Base-by-base conservation (phyloP, 2,113 vertebrate species). In the Artemisiospiza belli region DNA sequence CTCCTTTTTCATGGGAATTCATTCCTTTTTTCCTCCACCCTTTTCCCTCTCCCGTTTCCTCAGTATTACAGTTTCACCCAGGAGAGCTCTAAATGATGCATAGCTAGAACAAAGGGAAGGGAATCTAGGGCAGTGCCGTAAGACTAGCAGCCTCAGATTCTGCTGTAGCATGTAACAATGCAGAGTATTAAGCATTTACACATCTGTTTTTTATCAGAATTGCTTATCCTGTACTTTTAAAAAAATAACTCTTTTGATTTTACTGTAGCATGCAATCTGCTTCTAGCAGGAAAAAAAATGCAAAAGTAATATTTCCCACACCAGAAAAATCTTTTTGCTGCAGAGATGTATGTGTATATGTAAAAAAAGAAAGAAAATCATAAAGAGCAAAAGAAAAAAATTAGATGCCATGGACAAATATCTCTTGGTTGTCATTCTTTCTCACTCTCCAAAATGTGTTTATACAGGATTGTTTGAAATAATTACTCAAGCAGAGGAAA, bases 91-190 rank as follows among this genome's bases (percentile, higher is more conserved):
- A 80, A 74, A 87, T 96, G 79, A 94, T 95, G 87, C 92, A 95
- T 75, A 52, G 87, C 79, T 93, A 92, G 95, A 97, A 98, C 93
- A 98, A 98, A 98, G 93, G 13, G 54, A 89, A 94, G 57, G 31
- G 90, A 97, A 98, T 98, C 96, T 98, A 96, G 97, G 97, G 59
- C 97, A 97, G 75, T 75, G 68, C 84, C 39, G 61, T 51, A 89
- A 96, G 41, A 88, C 70, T 87, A 84, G 64, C 51, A 82, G 79
- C 30, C 20, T 74, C 77, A 90, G 55, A 89, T 90, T 96, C 87
- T 98, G 78, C 64, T 86, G 90, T 76, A 68, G 30, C 46, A 59
- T 87, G 77, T 83, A 96, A 88, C 68, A 95, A 66, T 89, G 83
- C 59, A 84, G 86, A 89, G 11, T 90, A 95, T 97, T 97, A 97